Evolutionary conservation across 2,888 invertebrate genomes (phyloP).

Genomic region (Steinernema hermaphroditum): DNA sequence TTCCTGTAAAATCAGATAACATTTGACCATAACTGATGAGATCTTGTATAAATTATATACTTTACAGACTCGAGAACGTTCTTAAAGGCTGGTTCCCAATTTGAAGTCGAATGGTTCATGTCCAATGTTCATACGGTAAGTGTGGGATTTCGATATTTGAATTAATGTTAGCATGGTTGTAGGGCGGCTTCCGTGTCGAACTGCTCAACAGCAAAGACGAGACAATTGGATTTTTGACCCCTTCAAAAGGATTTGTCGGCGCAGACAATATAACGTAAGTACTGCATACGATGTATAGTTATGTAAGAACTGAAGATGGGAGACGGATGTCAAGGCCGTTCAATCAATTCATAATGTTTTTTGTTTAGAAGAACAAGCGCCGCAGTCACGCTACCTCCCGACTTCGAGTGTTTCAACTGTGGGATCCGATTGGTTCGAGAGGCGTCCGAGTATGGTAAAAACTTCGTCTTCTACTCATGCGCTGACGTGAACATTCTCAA

Average conservation of each 20-base stretch:
- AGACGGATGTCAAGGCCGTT: neutral
- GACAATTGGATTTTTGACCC: constrained; percentile 82
- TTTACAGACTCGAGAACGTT: constrained; percentile 47
- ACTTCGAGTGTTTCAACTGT: constrained; percentile 85
- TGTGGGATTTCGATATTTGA: constrained; percentile 43
- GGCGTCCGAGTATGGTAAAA: constrained; percentile 84
- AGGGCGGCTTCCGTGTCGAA: constrained; percentile 89
- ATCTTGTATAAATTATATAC: neutral
- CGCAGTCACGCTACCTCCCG: constrained; percentile 77
- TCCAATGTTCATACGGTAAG: constrained; percentile 87
- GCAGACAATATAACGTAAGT: constrained; percentile 81
- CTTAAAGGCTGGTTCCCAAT: constrained; percentile 75
- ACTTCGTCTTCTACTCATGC: constrained; percentile 91
- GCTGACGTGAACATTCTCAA: constrained; percentile 76
- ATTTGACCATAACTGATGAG: constrained; percentile 26
- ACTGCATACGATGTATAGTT: constrained; percentile 67
- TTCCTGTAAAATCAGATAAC: constrained; percentile 10
- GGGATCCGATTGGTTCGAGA: constrained; percentile 84
- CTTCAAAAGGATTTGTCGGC: constrained; percentile 78
- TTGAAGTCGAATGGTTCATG: constrained; percentile 89
- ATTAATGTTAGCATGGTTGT: constrained; percentile 57
- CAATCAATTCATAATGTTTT: constrained; percentile 15
- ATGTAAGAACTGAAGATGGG: neutral
- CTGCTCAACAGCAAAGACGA: constrained; percentile 82
- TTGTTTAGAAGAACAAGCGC: constrained; percentile 17